phyloP scores from a whole-genome alignment of 1,140 invertebrate species.

The Chrysoperla carnea region DNA sequence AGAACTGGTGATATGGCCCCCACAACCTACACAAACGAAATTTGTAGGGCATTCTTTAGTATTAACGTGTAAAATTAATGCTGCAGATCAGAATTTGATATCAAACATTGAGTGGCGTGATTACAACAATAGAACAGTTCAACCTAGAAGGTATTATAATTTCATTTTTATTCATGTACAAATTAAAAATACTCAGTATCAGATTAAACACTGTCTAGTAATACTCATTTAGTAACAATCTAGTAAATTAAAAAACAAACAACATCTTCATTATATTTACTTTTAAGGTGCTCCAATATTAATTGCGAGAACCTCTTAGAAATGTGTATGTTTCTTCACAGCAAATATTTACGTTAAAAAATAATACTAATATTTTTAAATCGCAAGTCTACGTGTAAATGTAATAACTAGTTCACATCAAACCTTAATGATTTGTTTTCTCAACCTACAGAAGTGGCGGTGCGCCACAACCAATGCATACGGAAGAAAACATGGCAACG shows the following conservation, averaged over 20 bases:
- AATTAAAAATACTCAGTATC: background rate
- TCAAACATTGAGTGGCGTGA: constrained; percentile 54
- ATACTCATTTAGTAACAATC: background rate
- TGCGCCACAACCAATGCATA: constrained; percentile 40
- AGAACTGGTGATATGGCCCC: constrained; percentile 46
- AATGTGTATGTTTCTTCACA: too few relatives aligned
- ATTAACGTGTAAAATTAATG: constrained; percentile 47
- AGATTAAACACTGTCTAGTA: background rate
- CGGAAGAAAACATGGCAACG: constrained; percentile 37
- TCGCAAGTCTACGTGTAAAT: too few relatives aligned
- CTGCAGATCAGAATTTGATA: constrained; percentile 36
- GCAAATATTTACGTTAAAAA: too few relatives aligned
- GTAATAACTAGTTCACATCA: background rate
- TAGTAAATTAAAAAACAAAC: background rate
- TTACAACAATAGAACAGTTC: constrained; percentile 40
- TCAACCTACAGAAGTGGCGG: constrained; percentile 14
- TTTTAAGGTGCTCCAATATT: too few relatives aligned
- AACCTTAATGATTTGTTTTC: background rate
- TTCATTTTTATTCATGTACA: too few relatives aligned
- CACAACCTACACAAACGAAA: constrained; percentile 39
- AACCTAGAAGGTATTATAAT: constrained; percentile 34
- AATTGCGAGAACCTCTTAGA: too few relatives aligned
- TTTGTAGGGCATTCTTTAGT: constrained; percentile 48
- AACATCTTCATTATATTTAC: background rate
- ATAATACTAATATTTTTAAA: too few relatives aligned